Base-by-base conservation (phyloP, 2,113 vertebrate genomes). In the Zapornia atra region DNA sequence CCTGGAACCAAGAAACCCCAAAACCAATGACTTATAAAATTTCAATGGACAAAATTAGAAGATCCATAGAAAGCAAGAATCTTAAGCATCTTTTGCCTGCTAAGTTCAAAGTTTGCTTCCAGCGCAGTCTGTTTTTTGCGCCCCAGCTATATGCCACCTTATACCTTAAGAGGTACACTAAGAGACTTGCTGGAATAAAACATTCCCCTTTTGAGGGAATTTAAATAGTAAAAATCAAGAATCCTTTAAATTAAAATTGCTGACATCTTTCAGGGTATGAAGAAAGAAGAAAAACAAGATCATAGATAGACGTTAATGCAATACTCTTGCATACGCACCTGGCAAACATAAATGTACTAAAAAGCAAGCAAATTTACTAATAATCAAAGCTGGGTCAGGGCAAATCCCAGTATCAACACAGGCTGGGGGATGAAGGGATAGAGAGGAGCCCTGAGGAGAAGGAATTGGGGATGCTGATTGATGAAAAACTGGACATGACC, bases 341-440 rank as follows among this genome's bases (percentile, higher is more conserved):
- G 46, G 24, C 21, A 91, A 64, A 82, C 16, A 50, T 13, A 50
- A 88, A 48, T 18, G 3, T 76, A 75, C 9, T 75, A 54, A 26
- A 44, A 44, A 75, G 6, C 11, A 81, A 69, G 13, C 6, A 73
- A 54, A 53, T 31, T n/a, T 54, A 31, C 6, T 56, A 33, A 31
- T 16, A 63, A 88, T 21, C 17, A 93, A 65, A 66, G 7, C 9
- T 25, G 7, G 14, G 31, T 7, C 3, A 3, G 11, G 9, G 21
- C 10, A 88, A 48, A 6, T 12, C 7, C 21, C 1, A 0, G 5
- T 64, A 54, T 29, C 42, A 50, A 4, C 31, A 36, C 3, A 64
- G 26, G 11, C 12, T 77, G 19, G 10, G 16, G 7, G 6, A 53
- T 18, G 6, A 78, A 57, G 18, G 29, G 21, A 36, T 51, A 24